Evolutionary conservation across 2,113 vertebrate genomes (phyloP), one percentile per base, ranked within the genome.

Genomic region (Miniopterus natalensis): DNA sequence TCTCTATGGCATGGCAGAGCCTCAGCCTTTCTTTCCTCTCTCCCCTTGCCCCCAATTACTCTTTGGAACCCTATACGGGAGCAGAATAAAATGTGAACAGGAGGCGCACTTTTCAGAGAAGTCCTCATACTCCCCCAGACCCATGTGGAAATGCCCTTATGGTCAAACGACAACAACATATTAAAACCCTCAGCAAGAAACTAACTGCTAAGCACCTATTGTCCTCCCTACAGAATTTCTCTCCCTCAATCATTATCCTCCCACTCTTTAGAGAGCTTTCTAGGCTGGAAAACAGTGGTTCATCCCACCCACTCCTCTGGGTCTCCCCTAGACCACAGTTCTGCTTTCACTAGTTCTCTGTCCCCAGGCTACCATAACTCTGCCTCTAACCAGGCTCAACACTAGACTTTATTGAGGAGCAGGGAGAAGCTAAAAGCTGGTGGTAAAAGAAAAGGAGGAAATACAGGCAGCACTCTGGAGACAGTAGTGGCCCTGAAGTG

Each of bases 351-450:
- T 23, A 61, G 4, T 70, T 87, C 86, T 94, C 78, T 95, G 7
- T 87, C 53, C 70, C 57, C 49, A 70, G 45, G 51, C 66, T 85
- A 57, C 51, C 63, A 71, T 55, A 84, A 74, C 36, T 83, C 51
- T 66, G 51, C 23, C 63, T 90, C 79, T 61, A 73, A 94, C 49
- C 42, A 94, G 73, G 57, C 68, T 90, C 71, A 85, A 31, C 13
- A 36, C 45, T 59, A 77, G 78, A 53, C 42, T 87, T 95, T 57
- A 84, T 0, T 80, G 42, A 86, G 66, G 55, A 88, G 45, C 40
- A 45, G 71, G 31, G 68, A 88, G 53, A 93, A 90, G 66, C 84
- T 95, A 90, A 95, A 94, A 90, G 92, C 88, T 87, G 18, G 88
- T 20, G 12, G 18, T 3, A 53, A n/a, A 77, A 92, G 59, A 92